Base-by-base conservation (phyloP, 2,113 vertebrate genomes). In the Odocoileus hemionus region DNA sequence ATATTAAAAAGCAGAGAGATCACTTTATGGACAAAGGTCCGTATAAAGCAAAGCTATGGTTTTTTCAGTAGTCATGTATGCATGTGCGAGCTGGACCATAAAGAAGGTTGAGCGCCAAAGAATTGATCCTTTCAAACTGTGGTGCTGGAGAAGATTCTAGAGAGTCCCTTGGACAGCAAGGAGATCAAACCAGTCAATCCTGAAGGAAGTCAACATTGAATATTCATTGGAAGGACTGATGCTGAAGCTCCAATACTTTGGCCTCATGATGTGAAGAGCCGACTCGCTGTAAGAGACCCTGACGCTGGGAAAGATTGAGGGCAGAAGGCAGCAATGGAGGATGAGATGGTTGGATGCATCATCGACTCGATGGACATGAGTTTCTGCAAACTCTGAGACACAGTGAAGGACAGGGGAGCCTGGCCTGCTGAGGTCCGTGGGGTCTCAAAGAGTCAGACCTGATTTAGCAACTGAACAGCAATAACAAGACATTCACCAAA, bases 261-360 rank as follows among this genome's bases (percentile, higher is more conserved):
- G 61, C 61, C 61, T n/a, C 61, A n/a, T 67, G 33, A n/a, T n/a
- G 9, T 4, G 61, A 67, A n/a, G 61, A 67, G 15, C 33, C n/a
- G 61, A 67, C 15, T n/a, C 61, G n/a, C 61, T n/a, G 33, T 67
- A 19, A 67, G n/a, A n/a, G 61, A n/a, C 15, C 30, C 61, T 33
- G 61, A 67, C 4, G 16, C 33, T 67, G 61, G 61, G 61, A 67
- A 67, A n/a, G 61, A 67, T 19, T 67, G 33, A n/a, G 16, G 61
- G 61, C 61, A 67, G 61, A n/a, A n/a, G 61, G 33, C 4, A 9
- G 7, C 3, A 0, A 19, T 33, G 19, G 16, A 67, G 30, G 61
- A 19, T 9, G 33, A n/a, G 61, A 19, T 1, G 0, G 15, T 1
- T 64, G 61, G 61, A n/a, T n/a, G 61, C 15, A n/a, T 4, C 61